Evolutionary conservation across 2,113 vertebrate genomes (phyloP), one percentile per base, ranked within the genome.

Genomic region (Erinaceus europaeus): DNA sequence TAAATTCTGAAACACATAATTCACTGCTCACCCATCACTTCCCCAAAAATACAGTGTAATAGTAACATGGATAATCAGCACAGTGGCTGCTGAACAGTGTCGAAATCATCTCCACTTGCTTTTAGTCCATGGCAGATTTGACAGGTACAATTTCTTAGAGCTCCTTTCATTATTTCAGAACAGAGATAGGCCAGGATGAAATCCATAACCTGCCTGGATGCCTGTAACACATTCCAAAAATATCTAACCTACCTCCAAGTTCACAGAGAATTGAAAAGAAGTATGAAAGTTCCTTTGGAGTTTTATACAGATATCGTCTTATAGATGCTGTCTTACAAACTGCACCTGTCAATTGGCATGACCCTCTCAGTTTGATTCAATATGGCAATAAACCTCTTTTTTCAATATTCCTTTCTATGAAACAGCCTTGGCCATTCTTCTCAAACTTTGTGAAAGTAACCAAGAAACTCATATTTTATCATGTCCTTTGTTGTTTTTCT

Each of bases 71-170:
- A 44, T 91, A 84, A 93, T 91, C 88, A 92, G 59, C 82, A 84
- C 46, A 94, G 62, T 67, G 67, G 55, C 53, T 90, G 71, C 84
- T 77, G 42, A 85, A 93, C 96, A 72, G 81, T 94, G 96, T 88
- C 95, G 95, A 86, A 89, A 91, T 65, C 7, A 95, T 90, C 84
- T 92, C 34, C 67, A 78, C 0, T 74, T 82, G 64, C 89, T 92
- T 91, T 89, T 53, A 93, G 81, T 55, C 55, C n/a, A 42, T 93
- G 95, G 67, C 95, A 95, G 48, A 93, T 92, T 81, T 93, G 95
- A 93, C 93, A 90, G 32, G 67, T 74, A 94, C 61, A 81, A 93
- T 94, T 91, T 93, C 76, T 87, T 95, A 65, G 77, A 71, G 27
- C 14, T 91, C 59, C 55, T 72, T 78, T 78, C 86, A 89, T 95